These are phyloP conservation scores for Alexandromys fortis DNA, from an alignment of 2,113 vertebrate species.

Conservation along the genomic window DNA sequence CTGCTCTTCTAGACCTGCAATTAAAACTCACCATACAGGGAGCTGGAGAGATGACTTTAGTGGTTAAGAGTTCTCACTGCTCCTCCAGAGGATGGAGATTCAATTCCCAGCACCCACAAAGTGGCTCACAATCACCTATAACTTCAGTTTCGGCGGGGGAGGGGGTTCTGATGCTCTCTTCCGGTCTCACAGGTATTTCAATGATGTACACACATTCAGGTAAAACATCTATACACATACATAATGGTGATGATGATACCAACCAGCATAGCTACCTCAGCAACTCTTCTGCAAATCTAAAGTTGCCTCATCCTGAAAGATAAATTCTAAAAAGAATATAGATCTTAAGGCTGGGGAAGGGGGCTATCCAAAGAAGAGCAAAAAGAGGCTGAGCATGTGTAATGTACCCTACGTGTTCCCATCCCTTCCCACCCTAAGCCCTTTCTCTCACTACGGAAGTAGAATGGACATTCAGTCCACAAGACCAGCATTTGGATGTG, in stretches of 20 bases:
- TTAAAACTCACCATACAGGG: background rate
- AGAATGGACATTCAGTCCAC: background rate
- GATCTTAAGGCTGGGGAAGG: background rate
- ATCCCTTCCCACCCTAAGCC: background rate
- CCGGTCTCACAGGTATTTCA: background rate
- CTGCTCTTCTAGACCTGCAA: background rate
- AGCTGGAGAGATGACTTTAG: background rate
- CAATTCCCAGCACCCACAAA: background rate
- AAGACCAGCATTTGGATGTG: background rate
- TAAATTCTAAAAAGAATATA: background rate
- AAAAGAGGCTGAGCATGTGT: background rate
- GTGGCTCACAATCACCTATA: background rate
- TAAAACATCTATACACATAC: background rate
- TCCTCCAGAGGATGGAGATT: background rate
- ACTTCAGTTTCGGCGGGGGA: background rate
- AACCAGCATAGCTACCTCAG: background rate
- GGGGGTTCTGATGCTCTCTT: background rate
- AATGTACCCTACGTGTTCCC: no score
- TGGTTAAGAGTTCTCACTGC: background rate
- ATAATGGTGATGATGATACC: background rate
- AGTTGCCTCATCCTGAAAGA: background rate
- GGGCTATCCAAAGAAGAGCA: background rate
- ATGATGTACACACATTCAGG: background rate
- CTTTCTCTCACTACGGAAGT: background rate
- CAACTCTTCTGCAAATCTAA: background rate